Evolutionary conservation across 1,140 invertebrate species (phyloP), one percentile per base, ranked within the genome.

Genomic region (Danaus melanippus): DNA sequence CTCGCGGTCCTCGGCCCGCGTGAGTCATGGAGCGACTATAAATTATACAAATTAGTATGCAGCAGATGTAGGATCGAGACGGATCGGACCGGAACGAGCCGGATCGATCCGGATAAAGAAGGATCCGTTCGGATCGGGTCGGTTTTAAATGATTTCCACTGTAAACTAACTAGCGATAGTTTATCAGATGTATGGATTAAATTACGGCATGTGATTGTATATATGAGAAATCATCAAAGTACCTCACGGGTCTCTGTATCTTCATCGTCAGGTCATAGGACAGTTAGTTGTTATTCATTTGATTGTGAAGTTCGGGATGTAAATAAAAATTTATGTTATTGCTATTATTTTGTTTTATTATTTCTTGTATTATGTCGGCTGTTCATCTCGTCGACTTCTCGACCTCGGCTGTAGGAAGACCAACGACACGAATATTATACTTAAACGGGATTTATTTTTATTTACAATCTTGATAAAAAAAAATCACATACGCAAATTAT

Each of bases 291-390:
- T 82, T 84, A 81, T 69, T 76, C 71, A 52, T 68, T 72, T 78
- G 71, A 79, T 71, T 84, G 78, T 82, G 74, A 80, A 80, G 77
- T 83, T 83, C 67, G 76, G 72, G 70, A 77, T 85, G 82, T 85
- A 85, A 85, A 85, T 85, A 85, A 85, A 84, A 81, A 77, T 76
- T 76, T 85, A 85, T 83, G 82, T 85, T 83, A 85, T 75, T 71
- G 71, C 79, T 76, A 52, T 49, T 48, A 44, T 50, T 57, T 64
- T 66, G 50, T 66, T 64, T 60, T 56, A 50, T 60, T 65, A 43
- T 56, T 58, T 46, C 32, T 58, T 42, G 11, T 50, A 50, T 60
- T 62, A 50, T 32, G 6, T 32, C 6, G 21, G 21, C 21, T 32
- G 0, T 32, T 32, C 21, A 32, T 32, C 6, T 32, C 17, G 5